Evolutionary conservation across 2,888 invertebrate species (phyloP).

Genomic region (Drosophila monieri): DNA sequence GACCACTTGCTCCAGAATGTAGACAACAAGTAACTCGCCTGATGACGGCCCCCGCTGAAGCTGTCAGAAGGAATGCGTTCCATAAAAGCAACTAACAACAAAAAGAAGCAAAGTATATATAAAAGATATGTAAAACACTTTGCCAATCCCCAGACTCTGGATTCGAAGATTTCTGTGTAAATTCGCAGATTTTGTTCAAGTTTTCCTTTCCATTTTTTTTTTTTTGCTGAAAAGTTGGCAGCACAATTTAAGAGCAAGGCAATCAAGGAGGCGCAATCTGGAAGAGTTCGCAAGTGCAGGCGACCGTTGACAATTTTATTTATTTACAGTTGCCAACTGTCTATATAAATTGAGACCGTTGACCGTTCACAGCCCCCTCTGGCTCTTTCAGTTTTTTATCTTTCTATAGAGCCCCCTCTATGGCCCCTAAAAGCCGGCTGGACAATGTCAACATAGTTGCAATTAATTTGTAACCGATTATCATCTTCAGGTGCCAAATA

Average conservation of each 20-base stretch:
- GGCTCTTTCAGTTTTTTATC: neutral
- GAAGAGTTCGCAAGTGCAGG: constrained; percentile 63
- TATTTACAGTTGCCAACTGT: constrained; percentile 79
- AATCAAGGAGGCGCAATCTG: constrained; percentile 80
- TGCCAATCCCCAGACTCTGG: constrained; percentile 38
- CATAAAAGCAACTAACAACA: constrained; percentile 21
- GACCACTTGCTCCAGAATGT: constrained; percentile 71
- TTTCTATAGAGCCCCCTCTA: neutral
- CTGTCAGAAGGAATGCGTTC: constrained; percentile 57
- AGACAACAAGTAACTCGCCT: constrained; percentile 45
- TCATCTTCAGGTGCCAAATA: constrained; percentile 84
- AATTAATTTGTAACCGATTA: constrained; percentile 84
- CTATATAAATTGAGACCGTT: constrained; percentile 74
- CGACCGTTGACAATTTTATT: constrained; percentile 77
- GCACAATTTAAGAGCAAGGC: constrained; percentile 82
- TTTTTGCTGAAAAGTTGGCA: constrained; percentile 76
- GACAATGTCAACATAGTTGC: constrained; percentile 81
- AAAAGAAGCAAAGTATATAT: constrained; percentile 3
- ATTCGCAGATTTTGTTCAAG: constrained; percentile 64
- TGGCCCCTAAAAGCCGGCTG: constrained; percentile 6
- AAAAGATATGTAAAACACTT: constrained; percentile 54
- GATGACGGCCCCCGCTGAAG: constrained; percentile 64
- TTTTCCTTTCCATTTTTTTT: constrained; percentile 37
- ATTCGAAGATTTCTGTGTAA: constrained; percentile 73
- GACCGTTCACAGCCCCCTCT: constrained; percentile 15